Evolutionary conservation across 2,113 vertebrate genomes (phyloP).

Genomic region (Lucifuga dentata): DNA sequence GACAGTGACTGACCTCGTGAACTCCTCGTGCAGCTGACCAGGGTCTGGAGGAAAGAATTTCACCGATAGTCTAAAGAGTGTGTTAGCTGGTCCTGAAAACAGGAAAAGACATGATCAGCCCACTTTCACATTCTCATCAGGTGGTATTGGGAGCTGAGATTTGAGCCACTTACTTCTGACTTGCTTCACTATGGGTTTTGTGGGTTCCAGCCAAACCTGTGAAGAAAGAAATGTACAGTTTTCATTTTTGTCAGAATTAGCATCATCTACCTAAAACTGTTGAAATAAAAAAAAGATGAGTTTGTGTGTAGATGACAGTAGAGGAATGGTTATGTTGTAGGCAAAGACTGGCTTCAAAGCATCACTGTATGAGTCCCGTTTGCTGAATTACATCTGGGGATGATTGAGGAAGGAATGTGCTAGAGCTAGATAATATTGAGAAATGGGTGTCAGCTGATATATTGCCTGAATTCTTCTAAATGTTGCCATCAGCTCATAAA

Average conservation of each 20-base stretch:
- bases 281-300: not conserved
- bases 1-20: slow-evolving; percentile 86
- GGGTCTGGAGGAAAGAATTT: slow-evolving; percentile 99
- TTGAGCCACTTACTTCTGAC: slow-evolving; percentile 89
- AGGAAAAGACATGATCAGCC: slow-evolving; percentile 12
- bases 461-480: no score
- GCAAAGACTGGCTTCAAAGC: not conserved
- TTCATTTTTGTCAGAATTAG: not conserved
- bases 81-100: slow-evolving; percentile 89
- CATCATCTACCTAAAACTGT: not conserved
- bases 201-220: slow-evolving; percentile 96
- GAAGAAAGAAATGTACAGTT: slow-evolving; percentile 30
- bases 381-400: slow-evolving; percentile 67
- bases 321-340: slow-evolving; percentile 7
- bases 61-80: slow-evolving; percentile 91
- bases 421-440: slow-evolving; percentile 38
- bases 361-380: slow-evolving; percentile 17
- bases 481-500: no score
- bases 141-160: not conserved
- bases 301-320: not conserved
- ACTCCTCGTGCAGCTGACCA: slow-evolving; percentile 96
- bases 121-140: not conserved
- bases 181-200: slow-evolving; percentile 92
- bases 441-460: slow-evolving; percentile 10
- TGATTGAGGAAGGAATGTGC: slow-evolving; percentile 73